Evolutionary conservation across 1,140 invertebrate species (phyloP).

Genomic region (Ruditapes philippinarum): DNA sequence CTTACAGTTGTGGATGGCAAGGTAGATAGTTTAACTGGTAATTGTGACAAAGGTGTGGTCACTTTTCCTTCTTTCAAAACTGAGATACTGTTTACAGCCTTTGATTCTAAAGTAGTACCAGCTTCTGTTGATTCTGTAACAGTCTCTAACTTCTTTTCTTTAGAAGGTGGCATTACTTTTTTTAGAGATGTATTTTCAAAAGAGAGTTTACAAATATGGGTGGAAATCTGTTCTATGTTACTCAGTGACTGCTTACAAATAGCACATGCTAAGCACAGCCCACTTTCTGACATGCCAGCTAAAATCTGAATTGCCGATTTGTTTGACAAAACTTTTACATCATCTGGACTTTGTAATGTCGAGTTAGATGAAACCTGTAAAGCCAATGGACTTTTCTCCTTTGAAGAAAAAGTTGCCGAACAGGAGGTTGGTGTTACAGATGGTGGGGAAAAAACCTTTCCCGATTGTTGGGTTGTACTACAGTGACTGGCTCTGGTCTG

Average conservation of each 20-base stretch:
- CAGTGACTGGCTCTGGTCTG: too few relatives aligned
- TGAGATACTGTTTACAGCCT: neutral
- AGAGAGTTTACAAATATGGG: neutral
- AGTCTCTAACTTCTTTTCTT: neutral
- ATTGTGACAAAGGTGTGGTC: neutral
- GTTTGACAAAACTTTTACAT: neutral
- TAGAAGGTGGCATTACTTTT: neutral
- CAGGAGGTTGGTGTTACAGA: too few relatives aligned
- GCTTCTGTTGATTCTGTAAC: neutral
- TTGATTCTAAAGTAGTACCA: neutral
- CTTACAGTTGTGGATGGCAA: too few relatives aligned
- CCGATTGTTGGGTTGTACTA: too few relatives aligned
- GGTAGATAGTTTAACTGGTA: too few relatives aligned
- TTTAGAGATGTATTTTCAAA: neutral
- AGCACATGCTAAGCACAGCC: neutral
- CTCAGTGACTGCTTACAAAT: slow-evolving; percentile 5
- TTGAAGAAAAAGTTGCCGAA: too few relatives aligned
- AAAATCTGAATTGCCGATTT: neutral
- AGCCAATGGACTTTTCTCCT: too few relatives aligned
- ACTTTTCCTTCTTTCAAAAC: neutral
- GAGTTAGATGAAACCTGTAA: neutral
- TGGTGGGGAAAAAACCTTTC: too few relatives aligned
- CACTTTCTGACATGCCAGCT: neutral
- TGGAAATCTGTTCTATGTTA: slow-evolving; percentile 4
- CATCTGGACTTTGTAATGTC: neutral